Conservation (phyloP, 37 sponge, comb jelly and placozoan genomes). For the Axinella damicornis region DNA sequence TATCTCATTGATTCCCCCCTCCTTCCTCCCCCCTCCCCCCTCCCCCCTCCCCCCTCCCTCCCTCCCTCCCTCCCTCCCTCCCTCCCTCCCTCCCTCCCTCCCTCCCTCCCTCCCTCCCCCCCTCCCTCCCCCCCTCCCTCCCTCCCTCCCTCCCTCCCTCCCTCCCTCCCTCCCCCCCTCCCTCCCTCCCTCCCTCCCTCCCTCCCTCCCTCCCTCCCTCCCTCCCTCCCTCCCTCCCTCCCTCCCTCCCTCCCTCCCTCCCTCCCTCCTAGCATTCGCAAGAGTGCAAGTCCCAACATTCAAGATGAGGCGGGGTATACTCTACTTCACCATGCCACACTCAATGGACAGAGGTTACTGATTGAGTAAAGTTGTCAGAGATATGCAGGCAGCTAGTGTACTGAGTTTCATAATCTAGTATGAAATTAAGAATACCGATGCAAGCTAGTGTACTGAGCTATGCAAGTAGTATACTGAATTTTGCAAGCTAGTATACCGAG, state of each 20-base stretch:
- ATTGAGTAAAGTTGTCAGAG: background rate
- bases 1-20: too few relatives aligned
- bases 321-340: constrained; percentile 85
- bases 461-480: too few relatives aligned
- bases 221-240: background rate
- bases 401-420: too few relatives aligned
- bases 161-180: background rate
- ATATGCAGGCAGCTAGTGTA: too few relatives aligned
- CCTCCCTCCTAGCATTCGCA: constrained; percentile 43
- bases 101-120: background rate
- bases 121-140: too few relatives aligned
- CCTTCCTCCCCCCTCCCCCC: too few relatives aligned
- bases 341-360: constrained; percentile 72
- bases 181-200: background rate
- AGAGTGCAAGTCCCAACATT: constrained; percentile 69
- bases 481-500: too few relatives aligned
- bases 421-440: too few relatives aligned
- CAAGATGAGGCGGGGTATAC: constrained; percentile 85
- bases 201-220: constrained; percentile 9
- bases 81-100: background rate
- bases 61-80: background rate
- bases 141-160: background rate
- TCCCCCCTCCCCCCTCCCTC: too few relatives aligned
- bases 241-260: background rate
- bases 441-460: too few relatives aligned